A percentile compares a stretch with the other conserved stretches of the same genome.
Conservation (phyloP, 2,888 invertebrate genomes). For the Tetragnatha montana region DNA sequence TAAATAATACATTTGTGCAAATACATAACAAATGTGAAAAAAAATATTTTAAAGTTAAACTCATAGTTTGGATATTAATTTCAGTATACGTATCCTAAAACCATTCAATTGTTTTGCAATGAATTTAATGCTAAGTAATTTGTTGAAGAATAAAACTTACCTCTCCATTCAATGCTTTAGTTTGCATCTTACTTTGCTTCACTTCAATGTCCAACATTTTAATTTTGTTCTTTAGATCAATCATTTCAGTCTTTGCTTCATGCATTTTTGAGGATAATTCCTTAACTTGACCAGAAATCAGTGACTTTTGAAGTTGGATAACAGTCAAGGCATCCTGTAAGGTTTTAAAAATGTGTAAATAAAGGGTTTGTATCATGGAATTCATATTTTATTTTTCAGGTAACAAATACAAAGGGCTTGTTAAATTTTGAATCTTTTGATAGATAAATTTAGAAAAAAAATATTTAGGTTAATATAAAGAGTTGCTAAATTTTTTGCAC, state of each 20-base stretch:
- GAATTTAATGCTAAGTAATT: background rate
- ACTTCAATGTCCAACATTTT: conserved; percentile 49
- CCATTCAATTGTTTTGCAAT: background rate
- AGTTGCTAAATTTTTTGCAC: too few relatives aligned
- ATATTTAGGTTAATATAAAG: too few relatives aligned
- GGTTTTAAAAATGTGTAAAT: too few relatives aligned
- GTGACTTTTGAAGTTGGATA: conserved; percentile 17
- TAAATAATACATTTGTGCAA: background rate
- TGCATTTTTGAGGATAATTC: conserved; percentile 37
- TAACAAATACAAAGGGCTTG: too few relatives aligned
- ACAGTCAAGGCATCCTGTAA: conserved; percentile 21
- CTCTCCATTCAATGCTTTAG: conserved; percentile 21
- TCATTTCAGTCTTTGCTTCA: conserved; percentile 43
- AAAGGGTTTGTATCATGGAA: too few relatives aligned
- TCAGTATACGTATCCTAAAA: too few relatives aligned
- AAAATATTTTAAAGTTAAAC: background rate
- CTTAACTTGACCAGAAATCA: conserved; percentile 32
- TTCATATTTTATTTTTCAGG: too few relatives aligned
- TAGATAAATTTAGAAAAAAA: too few relatives aligned
- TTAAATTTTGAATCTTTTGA: too few relatives aligned
- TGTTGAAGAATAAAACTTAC: conserved; percentile 17
- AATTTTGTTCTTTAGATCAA: conserved; percentile 52
- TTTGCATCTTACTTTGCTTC: conserved; percentile 8
- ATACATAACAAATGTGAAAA: background rate
- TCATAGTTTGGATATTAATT: background rate